Conservation (phyloP, 1,140 invertebrate genomes). For the Plodia interpunctella region DNA sequence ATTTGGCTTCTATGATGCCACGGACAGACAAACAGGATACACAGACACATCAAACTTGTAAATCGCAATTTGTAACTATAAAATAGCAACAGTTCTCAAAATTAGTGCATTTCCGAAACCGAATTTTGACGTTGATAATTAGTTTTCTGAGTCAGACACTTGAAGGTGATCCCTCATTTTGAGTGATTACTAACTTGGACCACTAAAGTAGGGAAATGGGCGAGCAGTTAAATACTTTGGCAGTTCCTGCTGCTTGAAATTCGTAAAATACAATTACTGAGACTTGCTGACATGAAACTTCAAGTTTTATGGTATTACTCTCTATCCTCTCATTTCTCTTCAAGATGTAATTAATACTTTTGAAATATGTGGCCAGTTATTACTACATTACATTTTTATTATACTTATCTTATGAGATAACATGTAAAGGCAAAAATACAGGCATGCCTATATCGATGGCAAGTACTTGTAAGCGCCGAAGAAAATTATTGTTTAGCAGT, state of each 20-base stretch:
- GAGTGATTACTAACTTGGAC: conserved; percentile 1
- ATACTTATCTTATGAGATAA: too few species aligned
- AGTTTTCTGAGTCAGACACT: not conserved
- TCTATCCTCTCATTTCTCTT: too few species aligned
- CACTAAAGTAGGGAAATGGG: conserved; percentile 5
- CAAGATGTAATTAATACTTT: not conserved
- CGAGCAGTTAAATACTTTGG: not conserved
- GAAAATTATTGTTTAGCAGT: too few species aligned
- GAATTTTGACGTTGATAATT: conserved; percentile 3
- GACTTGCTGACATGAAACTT: conserved; percentile 1
- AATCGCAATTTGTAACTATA: too few species aligned
- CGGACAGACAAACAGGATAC: too few species aligned
- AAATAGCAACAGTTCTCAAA: not conserved
- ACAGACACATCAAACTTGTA: too few species aligned
- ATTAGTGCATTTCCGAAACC: not conserved
- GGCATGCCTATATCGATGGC: too few species aligned
- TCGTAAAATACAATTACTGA: conserved; percentile 3
- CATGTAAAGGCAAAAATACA: too few species aligned
- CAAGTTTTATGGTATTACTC: not conserved
- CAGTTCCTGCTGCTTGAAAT: not conserved
- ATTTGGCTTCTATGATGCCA: too few species aligned
- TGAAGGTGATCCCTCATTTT: conserved; percentile 5
- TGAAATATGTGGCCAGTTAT: too few species aligned
- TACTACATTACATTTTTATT: too few species aligned
- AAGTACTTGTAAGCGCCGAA: too few species aligned